Evolutionary conservation across 2,113 vertebrate species (phyloP).

Genomic region (Gymnogyps californianus): DNA sequence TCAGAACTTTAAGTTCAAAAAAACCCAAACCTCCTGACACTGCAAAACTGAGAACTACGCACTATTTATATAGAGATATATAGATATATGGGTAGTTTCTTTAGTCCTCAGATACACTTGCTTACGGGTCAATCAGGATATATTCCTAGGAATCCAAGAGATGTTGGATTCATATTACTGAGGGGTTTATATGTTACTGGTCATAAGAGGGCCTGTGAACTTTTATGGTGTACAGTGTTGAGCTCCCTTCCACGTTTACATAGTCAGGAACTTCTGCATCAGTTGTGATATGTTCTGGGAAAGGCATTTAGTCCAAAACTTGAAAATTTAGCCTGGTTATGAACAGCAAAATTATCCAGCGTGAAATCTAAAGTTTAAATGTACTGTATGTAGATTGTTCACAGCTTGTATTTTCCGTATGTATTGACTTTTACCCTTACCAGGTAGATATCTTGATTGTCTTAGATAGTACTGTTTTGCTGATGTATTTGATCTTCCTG

Average conservation of each 20-base stretch:
- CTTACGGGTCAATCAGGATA: neutral
- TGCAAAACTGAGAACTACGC: neutral
- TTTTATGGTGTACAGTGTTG: neutral
- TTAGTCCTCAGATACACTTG: neutral
- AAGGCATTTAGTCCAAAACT: neutral
- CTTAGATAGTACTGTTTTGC: constrained; percentile 92
- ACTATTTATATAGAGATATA: neutral
- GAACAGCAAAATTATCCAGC: neutral
- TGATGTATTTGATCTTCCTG: constrained; percentile 71
- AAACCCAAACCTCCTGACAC: neutral
- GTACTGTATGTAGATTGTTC: neutral
- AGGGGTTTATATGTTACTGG: neutral
- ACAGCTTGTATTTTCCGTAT: neutral
- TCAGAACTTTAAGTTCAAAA: neutral
- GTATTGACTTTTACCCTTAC: constrained; percentile 67
- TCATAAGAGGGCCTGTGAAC: neutral
- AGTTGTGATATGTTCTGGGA: neutral
- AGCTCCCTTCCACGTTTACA: neutral
- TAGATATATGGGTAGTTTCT: neutral
- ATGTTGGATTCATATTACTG: neutral
- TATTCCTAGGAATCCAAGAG: neutral
- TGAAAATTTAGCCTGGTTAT: neutral
- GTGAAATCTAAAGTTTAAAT: neutral
- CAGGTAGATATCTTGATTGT: constrained; percentile 93
- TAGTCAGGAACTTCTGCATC: neutral